Base-by-base conservation (phyloP, 2,797 vertebrate genomes). In the Esox masquinongy region DNA sequence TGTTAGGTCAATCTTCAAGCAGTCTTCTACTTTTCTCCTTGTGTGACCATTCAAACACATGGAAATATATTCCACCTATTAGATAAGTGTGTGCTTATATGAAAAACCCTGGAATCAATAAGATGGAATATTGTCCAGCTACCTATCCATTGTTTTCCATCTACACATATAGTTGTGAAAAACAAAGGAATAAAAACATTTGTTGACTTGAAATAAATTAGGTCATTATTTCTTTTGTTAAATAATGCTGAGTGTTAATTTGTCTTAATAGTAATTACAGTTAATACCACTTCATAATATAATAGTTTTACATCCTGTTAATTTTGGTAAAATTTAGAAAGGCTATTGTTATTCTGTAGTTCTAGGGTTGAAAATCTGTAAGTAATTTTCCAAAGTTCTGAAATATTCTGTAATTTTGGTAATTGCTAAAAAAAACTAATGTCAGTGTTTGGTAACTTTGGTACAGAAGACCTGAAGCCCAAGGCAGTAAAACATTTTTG, bases 1-100 rank as follows among this genome's bases (percentile, higher is more conserved):
- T 91, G 90, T 90, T 88, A 88, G 89, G 92, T 87, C 88, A 88
- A 88, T 82, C 74, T 74, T n/a, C 70, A 24, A 24, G 56, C 22
- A 11, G 56, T 61, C 22, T 24, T 24, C 22, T 79, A 74, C 43
- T 74, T 85, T 71, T 26, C 72, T 61, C 39, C 73, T 17, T 61
- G 78, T 78, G 29, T 84, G 87, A 89, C 88, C 88, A 84, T 87
- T 47, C 64, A 3, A 39, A 64, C 19, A 76, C 59, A 66, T 77
- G 78, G 63, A 74, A 79, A 81, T 84, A 67, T 34, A 17, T 36
- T 67, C 64, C 64, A 67, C 29, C 29, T 70, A 68, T 79, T 1
- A 3, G 36, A 66, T 14, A 51, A 22, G 24, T 69, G 50, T 86
- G 83, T 5, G 69, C 74, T 73, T 43, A 6, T 80, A 61, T 11